Conservation (phyloP, 2,797 vertebrate genomes). For the Glossophaga mutica region DNA sequence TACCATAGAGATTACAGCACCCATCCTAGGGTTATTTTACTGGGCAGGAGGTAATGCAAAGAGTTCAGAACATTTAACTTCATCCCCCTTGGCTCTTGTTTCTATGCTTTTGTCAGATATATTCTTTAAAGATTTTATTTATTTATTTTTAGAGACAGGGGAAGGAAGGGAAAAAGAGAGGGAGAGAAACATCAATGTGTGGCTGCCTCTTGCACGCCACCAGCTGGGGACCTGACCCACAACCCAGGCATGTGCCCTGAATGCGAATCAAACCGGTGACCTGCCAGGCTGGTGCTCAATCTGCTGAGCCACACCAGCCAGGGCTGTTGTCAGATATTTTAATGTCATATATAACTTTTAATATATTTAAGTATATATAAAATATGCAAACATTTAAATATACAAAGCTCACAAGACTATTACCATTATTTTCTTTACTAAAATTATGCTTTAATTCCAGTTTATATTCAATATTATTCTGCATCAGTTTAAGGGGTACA, state of each 20-base stretch:
- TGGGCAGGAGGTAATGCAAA: not conserved
- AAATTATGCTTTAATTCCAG: not conserved
- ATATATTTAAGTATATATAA: not conserved
- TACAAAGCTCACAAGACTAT: not conserved
- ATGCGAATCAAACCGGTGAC: not conserved
- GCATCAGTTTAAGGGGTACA: not conserved
- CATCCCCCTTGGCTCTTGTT: not conserved
- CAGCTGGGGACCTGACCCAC: no score
- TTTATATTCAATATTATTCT: not conserved
- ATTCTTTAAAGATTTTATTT: not conserved
- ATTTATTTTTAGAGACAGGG: not conserved
- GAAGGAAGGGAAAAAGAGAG: not conserved
- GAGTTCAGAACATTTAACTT: not conserved
- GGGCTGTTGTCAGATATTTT: not conserved
- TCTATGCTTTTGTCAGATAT: not conserved
- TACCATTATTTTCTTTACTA: not conserved
- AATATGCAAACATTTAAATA: not conserved
- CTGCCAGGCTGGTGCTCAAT: not conserved
- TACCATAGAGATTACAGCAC: not conserved
- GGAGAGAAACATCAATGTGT: not conserved
- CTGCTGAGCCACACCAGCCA: not conserved
- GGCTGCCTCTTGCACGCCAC: not conserved
- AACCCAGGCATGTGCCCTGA: not conserved
- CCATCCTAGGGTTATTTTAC: not conserved
- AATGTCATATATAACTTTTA: not conserved